A percentile compares a stretch with the other conserved stretches of the same genome.
phyloP scores from a whole-genome alignment of 2,113 vertebrate species.

The Cnemophilus loriae region DNA sequence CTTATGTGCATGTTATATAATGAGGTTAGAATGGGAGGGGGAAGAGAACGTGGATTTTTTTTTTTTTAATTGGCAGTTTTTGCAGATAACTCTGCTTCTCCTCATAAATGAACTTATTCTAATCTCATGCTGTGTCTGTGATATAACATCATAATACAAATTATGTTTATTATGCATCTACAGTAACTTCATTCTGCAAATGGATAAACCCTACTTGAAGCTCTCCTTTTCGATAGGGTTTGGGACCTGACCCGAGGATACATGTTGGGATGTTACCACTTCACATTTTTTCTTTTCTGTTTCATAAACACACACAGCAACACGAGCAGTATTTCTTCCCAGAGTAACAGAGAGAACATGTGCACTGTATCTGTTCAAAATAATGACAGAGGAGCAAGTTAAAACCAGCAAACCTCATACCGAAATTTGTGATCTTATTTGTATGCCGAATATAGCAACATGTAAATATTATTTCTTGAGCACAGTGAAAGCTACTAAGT shows the following conservation, averaged over 20 bases:
- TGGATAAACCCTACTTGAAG: neutral
- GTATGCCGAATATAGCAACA: neutral
- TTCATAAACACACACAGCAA: neutral
- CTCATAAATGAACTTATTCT: neutral
- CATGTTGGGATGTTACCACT: neutral
- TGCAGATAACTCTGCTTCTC: neutral
- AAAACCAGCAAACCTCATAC: neutral
- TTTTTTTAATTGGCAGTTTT: neutral
- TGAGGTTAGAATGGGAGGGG: neutral
- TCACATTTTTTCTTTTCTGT: neutral
- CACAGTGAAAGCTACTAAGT: neutral
- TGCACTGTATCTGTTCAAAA: neutral
- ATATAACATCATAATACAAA: neutral
- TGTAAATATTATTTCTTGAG: neutral
- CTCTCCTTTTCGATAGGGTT: neutral
- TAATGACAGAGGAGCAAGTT: neutral
- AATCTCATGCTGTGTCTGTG: neutral
- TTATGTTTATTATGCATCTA: neutral
- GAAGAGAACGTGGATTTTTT: neutral
- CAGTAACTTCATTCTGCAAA: neutral
- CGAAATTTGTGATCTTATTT: neutral
- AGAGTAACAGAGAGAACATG: neutral
- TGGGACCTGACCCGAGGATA: neutral
- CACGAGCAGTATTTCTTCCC: neutral
- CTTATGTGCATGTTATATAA: neutral